phyloP scores from a whole-genome alignment of 2,113 vertebrate genomes.

The Rhynchopsitta pachyrhyncha region DNA sequence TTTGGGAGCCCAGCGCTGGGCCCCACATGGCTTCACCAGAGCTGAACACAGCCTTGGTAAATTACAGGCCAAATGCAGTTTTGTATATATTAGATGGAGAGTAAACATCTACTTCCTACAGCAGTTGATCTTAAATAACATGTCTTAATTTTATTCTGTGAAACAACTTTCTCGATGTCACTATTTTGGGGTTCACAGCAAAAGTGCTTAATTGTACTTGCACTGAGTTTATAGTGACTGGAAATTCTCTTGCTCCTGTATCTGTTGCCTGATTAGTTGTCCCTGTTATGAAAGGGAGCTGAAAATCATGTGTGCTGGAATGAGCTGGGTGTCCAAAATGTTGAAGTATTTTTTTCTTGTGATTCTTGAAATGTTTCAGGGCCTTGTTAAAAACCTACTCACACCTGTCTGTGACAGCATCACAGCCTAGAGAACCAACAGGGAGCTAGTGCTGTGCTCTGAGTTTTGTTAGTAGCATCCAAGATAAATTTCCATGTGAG shows the following conservation, averaged over 20 bases:
- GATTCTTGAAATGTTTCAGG: not conserved
- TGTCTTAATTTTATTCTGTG: not conserved
- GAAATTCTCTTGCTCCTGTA: not conserved
- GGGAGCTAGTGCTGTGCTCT: not conserved
- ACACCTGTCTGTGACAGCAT: not conserved
- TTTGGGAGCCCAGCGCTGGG: not conserved
- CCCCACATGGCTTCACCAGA: not conserved
- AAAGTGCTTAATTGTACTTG: not conserved
- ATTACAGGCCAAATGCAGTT: not conserved
- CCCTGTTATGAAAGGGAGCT: not conserved
- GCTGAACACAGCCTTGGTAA: not conserved
- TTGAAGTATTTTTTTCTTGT: not conserved
- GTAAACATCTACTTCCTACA: not conserved
- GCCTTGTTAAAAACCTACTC: not conserved
- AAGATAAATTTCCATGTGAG: not conserved
- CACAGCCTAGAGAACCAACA: not conserved
- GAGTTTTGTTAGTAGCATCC: not conserved
- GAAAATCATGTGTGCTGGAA: not conserved
- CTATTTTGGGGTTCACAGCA: not conserved
- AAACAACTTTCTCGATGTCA: not conserved
- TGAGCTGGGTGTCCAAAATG: not conserved
- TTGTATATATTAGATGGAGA: not conserved
- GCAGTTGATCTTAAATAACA: not conserved
- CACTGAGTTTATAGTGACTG: fast-evolving
- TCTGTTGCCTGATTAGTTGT: not conserved